A percentile compares a stretch with the other conserved stretches of the same genome.
Evolutionary conservation across 2,113 vertebrate genomes (phyloP).

Genomic region (Chrysemys picta): DNA sequence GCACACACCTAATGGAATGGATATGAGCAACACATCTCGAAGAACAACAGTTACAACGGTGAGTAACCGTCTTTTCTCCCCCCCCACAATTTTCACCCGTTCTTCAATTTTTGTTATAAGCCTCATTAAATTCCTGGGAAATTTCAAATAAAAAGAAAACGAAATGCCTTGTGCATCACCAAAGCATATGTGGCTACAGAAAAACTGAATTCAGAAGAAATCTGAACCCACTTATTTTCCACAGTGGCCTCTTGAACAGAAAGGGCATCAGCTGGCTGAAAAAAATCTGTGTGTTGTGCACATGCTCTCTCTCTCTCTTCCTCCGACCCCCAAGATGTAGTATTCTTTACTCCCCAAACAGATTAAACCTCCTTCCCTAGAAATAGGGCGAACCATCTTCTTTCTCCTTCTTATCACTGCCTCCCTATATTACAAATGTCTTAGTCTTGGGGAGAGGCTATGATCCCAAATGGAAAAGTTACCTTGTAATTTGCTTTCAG

Average conservation of each 20-base stretch:
- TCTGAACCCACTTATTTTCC: neutral
- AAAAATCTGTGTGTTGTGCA: neutral
- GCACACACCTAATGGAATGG: too few species aligned
- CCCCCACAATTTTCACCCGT: neutral
- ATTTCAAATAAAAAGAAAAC: neutral
- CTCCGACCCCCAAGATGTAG: neutral
- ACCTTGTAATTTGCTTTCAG: neutral
- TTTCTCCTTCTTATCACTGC: neutral
- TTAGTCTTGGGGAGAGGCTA: neutral
- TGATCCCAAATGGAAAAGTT: neutral
- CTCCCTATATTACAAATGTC: neutral
- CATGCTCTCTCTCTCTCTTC: neutral
- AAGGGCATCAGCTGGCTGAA: neutral
- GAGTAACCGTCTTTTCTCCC: too few species aligned
- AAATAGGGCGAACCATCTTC: accelerated
- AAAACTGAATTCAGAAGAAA: neutral
- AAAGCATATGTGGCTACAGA: neutral
- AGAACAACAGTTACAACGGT: too few species aligned
- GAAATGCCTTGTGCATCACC: neutral
- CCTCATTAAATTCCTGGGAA: neutral
- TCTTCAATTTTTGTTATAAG: neutral
- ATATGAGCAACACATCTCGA: too few species aligned
- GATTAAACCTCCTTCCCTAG: neutral
- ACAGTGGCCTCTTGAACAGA: neutral
- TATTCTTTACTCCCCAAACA: neutral